Evolutionary conservation across 2,888 invertebrate genomes (phyloP), one percentile per base, ranked within the genome.

Genomic region (Spatulosminthurus flaviceps): DNA sequence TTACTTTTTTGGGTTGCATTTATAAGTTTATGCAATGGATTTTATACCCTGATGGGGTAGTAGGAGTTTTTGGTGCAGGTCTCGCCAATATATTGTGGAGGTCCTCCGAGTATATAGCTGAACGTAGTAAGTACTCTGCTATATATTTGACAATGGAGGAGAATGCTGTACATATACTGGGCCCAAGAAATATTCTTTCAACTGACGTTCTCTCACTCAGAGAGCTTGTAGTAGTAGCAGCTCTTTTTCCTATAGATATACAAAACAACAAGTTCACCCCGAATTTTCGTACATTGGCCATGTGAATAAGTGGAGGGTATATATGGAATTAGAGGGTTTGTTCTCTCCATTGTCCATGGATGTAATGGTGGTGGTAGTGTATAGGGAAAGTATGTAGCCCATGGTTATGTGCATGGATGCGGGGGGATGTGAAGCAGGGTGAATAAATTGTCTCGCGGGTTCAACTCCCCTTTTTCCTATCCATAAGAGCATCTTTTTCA

Each of bases 401-500:
- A 9, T 64, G 24, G 4, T 2, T 22, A 64, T 24, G 24, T 64
- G 16, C n/a, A 24, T 19, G 64, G 19, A 64, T n/a, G n/a, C 26
- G 22, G 64, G 64, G 60, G 69, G 69, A 28, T 69, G 69, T 34
- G 34, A 69, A 69, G 41, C 42, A 71, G 71, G 71, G 71, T 71
- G 71, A 71, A 71, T 71, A 71, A 71, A 71, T 71, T 71, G 71
- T 71, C 42, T 71, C 64, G 64, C 64, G 64, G 64, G 64, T 64
- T 64, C 22, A 64, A 64, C 64, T 64, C 64, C 64, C 64, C 64
- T 64, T 60, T 60, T 64, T 64, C 26, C 64, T 64, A 64, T 64
- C 64, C 64, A 64, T 64, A 64, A 64, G 64, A 64, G 64, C 64
- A 64, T 64, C 64, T 64, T 64, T 64, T 64, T 64, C 26, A 64